Conservation (phyloP, 2,797 vertebrate species). For the Melanotaenia nigrans region DNA sequence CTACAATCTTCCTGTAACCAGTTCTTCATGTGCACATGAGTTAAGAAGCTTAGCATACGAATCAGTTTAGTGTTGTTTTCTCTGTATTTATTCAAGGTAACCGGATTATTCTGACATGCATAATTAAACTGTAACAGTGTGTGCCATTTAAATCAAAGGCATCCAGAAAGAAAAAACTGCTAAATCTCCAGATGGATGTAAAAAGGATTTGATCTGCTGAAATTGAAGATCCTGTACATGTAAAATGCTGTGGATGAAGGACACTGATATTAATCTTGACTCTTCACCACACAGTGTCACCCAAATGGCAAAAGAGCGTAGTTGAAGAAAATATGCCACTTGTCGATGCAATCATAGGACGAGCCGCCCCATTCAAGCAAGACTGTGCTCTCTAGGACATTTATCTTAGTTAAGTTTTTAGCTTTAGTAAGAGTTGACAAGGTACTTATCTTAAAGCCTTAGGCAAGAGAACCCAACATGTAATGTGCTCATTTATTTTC, state of each 20-base stretch:
- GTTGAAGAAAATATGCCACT: conserved; percentile 29
- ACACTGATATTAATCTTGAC: conserved; percentile 40
- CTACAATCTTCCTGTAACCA: neutral
- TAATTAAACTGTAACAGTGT: conserved; percentile 12
- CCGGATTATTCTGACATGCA: neutral
- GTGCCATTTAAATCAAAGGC: neutral
- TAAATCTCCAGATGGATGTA: neutral
- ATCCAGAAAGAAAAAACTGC: neutral
- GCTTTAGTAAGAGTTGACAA: conserved; percentile 44
- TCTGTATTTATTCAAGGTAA: conserved; percentile 3
- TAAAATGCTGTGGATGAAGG: conserved; percentile 12
- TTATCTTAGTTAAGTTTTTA: conserved; percentile 45
- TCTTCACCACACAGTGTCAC: conserved; percentile 9
- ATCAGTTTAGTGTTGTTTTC: neutral
- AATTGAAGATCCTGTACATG: conserved; percentile 11
- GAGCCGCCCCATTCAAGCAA: conserved; percentile 29
- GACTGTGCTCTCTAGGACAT: conserved; percentile 28
- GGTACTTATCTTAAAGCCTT: conserved; percentile 14
- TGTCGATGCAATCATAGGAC: conserved; percentile 3
- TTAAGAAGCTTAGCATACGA: neutral
- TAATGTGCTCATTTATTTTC: conserved; percentile 27
- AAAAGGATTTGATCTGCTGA: conserved; percentile 5
- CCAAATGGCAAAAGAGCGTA: conserved; percentile 41
- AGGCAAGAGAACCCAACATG: conserved; percentile 24
- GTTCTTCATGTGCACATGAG: neutral